Evolutionary conservation across 2,797 vertebrate species (phyloP), one percentile per base, ranked within the genome.

Genomic region (Nothura maculosa): DNA sequence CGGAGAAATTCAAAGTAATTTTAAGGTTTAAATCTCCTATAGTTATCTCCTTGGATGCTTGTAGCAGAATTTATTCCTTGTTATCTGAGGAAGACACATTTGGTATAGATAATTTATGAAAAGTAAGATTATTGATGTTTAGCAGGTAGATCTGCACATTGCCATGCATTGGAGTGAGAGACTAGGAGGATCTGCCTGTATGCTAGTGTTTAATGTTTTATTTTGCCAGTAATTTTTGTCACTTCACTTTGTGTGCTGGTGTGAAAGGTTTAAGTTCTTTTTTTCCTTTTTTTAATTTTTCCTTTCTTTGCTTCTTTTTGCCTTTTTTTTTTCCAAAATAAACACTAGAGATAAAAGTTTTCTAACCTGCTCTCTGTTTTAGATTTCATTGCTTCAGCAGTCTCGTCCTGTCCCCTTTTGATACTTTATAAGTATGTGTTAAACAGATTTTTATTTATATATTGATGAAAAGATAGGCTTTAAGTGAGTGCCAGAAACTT

Each of bases 1-100:
- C 98, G 86, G 98, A 99, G 83, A 99, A 99, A 97, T 97, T 99
- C 30, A 98, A 99, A 98, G 99, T 99, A 98, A 98, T 93, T 95
- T 76, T 88, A 57, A 92, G 5, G 94, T 98, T 96, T 98, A 84
- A 94, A 61, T 93, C 74, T 96, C 69, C 92, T 95, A 94, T 96
- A 45, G 25, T 85, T 94, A 18, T 58, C 85, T 94, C 92, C 55
- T 38, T 95, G 21, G 64, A 55, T 61, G 24, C 85, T 95, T 94
- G 48, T 78, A 78, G 70, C 34, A 38, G 30, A 63, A 77, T 67
- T 80, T 86, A 72, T 89, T 25, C 12, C 5, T 89, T 68, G n/a
- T 74, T 94, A 25, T 36, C 21, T 54, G 20, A 25, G 91, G 54
- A 3, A 81, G 21, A 36, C 17, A 74, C 74, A 85, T 55, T 66